A percentile compares a stretch with the other conserved stretches of the same genome.
Evolutionary conservation across 1,140 invertebrate genomes (phyloP).

Genomic region (Cryptotermes secundus): DNA sequence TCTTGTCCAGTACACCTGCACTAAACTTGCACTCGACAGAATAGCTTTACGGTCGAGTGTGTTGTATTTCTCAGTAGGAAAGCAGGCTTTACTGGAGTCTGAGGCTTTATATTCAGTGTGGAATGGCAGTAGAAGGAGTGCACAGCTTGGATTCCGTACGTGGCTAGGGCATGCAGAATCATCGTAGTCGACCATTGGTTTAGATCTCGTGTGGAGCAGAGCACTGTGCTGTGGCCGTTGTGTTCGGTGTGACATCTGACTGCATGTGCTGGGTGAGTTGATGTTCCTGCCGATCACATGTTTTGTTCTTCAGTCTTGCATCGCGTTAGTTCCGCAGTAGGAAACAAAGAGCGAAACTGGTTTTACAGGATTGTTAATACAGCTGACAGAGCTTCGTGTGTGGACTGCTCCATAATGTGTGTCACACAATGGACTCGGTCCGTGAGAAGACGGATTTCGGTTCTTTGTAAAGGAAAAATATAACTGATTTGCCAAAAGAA

Average conservation of each 20-base stretch:
- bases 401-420: too few species aligned
- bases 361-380: too few species aligned
- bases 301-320: not conserved
- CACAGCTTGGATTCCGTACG: not conserved
- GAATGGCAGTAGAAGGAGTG: too few species aligned
- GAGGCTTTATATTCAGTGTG: not conserved
- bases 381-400: too few species aligned
- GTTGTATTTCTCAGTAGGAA: not conserved
- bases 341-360: too few species aligned
- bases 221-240: not conserved
- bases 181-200: not conserved
- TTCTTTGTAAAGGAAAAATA: too few species aligned
- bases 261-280: not conserved
- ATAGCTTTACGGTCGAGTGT: not conserved
- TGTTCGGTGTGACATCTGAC: not conserved
- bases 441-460: too few species aligned
- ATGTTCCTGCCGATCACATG: not conserved
- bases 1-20: slow-evolving; percentile 18
- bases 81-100: not conserved
- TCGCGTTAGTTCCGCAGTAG: too few species aligned
- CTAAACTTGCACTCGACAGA: slow-evolving; percentile 21
- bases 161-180: not conserved
- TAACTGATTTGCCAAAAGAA: too few species aligned
- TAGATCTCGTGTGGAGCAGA: not conserved
- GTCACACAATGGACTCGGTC: too few species aligned